Conservation (phyloP, 2,797 vertebrate species). For the Smutsia gigantea region DNA sequence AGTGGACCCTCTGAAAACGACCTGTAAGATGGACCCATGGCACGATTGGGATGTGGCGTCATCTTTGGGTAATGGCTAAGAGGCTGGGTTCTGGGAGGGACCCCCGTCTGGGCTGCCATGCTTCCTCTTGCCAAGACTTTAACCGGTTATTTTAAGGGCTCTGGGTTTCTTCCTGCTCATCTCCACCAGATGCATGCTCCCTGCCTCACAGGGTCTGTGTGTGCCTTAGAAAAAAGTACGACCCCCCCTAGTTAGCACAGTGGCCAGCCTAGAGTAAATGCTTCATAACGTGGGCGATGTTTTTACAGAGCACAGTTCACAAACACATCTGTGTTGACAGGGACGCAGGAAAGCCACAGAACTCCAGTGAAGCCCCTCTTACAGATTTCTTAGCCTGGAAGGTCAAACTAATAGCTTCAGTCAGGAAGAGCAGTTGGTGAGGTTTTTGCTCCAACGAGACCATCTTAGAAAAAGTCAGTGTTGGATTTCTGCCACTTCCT, state of each 20-base stretch:
- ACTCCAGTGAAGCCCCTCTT: neutral
- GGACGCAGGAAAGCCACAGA: constrained; percentile 38
- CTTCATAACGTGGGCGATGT: neutral
- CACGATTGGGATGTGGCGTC: neutral
- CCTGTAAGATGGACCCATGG: neutral
- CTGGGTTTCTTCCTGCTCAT: neutral
- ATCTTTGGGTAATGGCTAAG: neutral
- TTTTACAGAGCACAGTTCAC: neutral
- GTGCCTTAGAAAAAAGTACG: neutral
- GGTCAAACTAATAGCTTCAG: neutral
- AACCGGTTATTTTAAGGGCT: neutral
- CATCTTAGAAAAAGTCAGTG: constrained; percentile 39
- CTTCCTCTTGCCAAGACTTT: neutral
- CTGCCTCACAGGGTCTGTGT: neutral
- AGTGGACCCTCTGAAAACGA: neutral
- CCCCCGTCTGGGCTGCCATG: neutral
- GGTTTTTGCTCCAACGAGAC: neutral
- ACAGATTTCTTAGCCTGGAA: neutral
- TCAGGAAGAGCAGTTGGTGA: neutral
- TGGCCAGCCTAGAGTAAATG: neutral
- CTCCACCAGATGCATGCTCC: neutral
- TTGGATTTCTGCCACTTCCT: constrained; percentile 53
- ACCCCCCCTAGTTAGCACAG: neutral
- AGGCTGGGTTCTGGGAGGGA: neutral
- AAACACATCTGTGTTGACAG: neutral